These are phyloP conservation scores for Chaitophorus viminalis DNA, from an alignment of 2,888 invertebrate species.

Conservation along the genomic window DNA sequence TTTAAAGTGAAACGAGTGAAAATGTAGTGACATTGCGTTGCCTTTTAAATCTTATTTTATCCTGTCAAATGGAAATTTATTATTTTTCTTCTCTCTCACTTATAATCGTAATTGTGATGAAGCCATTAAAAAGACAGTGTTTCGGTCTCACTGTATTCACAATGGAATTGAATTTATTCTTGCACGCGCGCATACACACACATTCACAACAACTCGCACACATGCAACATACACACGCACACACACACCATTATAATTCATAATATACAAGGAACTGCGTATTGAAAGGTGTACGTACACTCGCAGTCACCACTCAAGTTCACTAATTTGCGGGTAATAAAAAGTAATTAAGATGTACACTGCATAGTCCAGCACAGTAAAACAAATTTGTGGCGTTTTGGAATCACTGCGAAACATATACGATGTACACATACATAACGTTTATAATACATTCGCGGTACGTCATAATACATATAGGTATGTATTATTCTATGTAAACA, in stretches of 20 bases:
- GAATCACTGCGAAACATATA: too few relatives aligned
- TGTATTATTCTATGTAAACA: neutral
- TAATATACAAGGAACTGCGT: conserved; percentile 10
- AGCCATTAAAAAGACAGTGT: conserved; percentile 51
- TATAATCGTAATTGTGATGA: conserved; percentile 51
- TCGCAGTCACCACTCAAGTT: neutral
- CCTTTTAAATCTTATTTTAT: conserved; percentile 32
- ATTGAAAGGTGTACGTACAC: conserved; percentile 31
- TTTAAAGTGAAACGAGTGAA: conserved; percentile 10
- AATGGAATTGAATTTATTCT: conserved; percentile 52
- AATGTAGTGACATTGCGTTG: conserved; percentile 15
- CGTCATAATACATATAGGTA: too few relatives aligned
- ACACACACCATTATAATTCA: neutral
- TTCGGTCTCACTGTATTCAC: conserved; percentile 15
- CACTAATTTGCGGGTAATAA: conserved; percentile 43
- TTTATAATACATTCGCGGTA: too few relatives aligned
- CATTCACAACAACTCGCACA: neutral
- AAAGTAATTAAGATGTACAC: conserved; percentile 24
- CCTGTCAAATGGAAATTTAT: conserved; percentile 31
- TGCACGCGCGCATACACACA: neutral
- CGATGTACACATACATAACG: too few relatives aligned
- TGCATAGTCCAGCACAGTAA: neutral
- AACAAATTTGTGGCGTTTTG: neutral
- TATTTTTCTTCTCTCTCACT: conserved; percentile 25
- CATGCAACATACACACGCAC: neutral